A percentile compares a stretch with the other conserved stretches of the same genome.
Conservation (phyloP, 2,888 invertebrate species). For the Drosophila fungiperda region DNA sequence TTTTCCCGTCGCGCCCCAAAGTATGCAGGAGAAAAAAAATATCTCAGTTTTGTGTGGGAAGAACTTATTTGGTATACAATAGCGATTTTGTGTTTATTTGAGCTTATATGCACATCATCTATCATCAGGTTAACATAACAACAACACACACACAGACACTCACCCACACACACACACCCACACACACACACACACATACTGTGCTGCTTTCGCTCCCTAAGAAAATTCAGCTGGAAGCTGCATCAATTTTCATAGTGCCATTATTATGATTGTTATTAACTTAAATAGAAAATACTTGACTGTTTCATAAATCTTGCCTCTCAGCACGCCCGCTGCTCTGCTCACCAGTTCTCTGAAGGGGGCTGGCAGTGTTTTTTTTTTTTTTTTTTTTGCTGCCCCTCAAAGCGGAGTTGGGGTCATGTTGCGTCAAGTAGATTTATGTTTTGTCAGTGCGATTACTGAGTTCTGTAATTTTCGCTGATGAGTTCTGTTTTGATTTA, state of each 20-base stretch:
- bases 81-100: conserved; percentile 76
- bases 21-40: conserved; percentile 31
- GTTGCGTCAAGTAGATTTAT: conserved; percentile 74
- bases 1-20: conserved; percentile 17
- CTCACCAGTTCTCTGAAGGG: conserved; percentile 9
- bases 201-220: background rate
- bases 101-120: conserved; percentile 79
- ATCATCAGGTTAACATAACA: conserved; percentile 66
- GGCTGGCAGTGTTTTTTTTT: background rate
- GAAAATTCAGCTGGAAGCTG: conserved; percentile 42
- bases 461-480: conserved; percentile 54
- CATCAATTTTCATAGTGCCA: conserved; percentile 81
- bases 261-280: conserved; percentile 83
- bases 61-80: conserved; percentile 64
- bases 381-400: background rate
- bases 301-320: conserved; percentile 77
- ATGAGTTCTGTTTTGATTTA: conserved; percentile 70
- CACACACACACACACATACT: conserved; percentile 4
- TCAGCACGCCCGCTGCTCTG: conserved; percentile 51
- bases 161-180: conserved; percentile 5
- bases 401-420: conserved; percentile 45
- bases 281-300: conserved; percentile 82
- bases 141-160: conserved; percentile 7
- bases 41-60: background rate
- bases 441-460: conserved; percentile 35